phyloP scores from a whole-genome alignment of 37 sponge, comb jelly and placozoan genomes.

The Eunapius fragilis region DNA sequence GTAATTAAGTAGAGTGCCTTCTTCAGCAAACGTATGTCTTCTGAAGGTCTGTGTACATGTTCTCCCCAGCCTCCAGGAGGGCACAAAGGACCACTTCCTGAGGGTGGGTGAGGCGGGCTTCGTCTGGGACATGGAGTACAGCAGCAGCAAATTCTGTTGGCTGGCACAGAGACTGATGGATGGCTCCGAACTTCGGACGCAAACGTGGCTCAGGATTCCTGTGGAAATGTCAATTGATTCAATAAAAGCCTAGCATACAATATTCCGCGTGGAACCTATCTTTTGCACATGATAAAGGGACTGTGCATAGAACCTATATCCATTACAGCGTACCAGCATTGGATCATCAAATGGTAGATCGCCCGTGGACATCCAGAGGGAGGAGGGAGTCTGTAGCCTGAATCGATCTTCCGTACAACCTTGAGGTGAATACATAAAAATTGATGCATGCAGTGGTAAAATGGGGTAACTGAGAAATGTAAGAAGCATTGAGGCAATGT shows the following conservation, averaged over 20 bases:
- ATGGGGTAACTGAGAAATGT: no score
- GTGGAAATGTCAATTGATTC: not conserved
- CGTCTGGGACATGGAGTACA: not conserved
- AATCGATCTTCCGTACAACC: not conserved
- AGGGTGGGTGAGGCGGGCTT: not conserved
- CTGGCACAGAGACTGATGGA: not conserved
- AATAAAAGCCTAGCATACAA: no score
- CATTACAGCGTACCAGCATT: slow-evolving; percentile 1
- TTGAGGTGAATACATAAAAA: no score
- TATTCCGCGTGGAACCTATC: no score
- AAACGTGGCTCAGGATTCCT: not conserved
- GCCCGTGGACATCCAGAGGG: not conserved
- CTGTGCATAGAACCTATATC: no score
- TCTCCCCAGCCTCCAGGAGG: slow-evolving; percentile 10
- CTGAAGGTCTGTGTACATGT: slow-evolving; percentile 40
- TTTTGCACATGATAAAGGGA: no score
- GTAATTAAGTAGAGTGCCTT: no score
- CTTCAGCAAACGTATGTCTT: not conserved
- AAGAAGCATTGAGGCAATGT: not conserved
- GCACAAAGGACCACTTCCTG: slow-evolving; percentile 1
- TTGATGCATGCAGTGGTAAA: no score
- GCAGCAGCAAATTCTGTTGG: not conserved
- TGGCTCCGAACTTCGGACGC: not conserved
- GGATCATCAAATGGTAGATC: slow-evolving; percentile 4
- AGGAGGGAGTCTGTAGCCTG: slow-evolving; percentile 8